A percentile compares a stretch with the other conserved stretches of the same genome.
Evolutionary conservation across 2,888 invertebrate species (phyloP).

Genomic region (Tetragonula carbonaria): DNA sequence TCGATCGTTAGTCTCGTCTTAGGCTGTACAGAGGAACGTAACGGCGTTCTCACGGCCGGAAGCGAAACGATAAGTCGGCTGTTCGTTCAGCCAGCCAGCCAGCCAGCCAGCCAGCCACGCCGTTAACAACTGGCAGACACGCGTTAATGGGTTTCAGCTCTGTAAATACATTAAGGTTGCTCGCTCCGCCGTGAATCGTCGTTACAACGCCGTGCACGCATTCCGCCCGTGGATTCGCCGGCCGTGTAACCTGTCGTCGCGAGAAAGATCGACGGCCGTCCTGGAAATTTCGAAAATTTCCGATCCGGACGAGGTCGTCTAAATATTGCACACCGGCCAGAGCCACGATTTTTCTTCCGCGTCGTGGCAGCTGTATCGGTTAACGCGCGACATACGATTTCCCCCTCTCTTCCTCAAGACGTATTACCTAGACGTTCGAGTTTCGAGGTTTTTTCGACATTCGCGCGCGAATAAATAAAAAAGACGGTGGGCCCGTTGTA

Average conservation of each 20-base stretch:
- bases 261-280: not conserved
- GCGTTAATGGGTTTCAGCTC: slow-evolving; percentile 77
- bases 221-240: slow-evolving; percentile 26
- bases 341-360: not conserved
- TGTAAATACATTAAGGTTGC: slow-evolving; percentile 76
- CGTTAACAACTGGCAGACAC: slow-evolving; percentile 75
- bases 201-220: slow-evolving; percentile 47
- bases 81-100: slow-evolving; percentile 39
- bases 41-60: slow-evolving; percentile 68
- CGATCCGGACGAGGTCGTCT: not conserved
- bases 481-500: not conserved
- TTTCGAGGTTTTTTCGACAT: too few relatives aligned
- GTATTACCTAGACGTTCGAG: not conserved
- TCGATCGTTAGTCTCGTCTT: slow-evolving; percentile 54
- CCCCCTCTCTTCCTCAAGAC: not conserved
- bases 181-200: slow-evolving; percentile 68
- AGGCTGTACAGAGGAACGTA: slow-evolving; percentile 42
- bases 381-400: not conserved
- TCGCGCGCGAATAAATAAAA: not conserved
- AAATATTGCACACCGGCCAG: not conserved
- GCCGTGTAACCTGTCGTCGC: not conserved
- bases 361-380: not conserved
- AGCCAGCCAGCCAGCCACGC: slow-evolving; percentile 54
- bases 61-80: slow-evolving; percentile 70
- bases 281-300: slow-evolving; percentile 1